Conservation (phyloP, 2,888 invertebrate species). For the Tenthredo amoena region DNA sequence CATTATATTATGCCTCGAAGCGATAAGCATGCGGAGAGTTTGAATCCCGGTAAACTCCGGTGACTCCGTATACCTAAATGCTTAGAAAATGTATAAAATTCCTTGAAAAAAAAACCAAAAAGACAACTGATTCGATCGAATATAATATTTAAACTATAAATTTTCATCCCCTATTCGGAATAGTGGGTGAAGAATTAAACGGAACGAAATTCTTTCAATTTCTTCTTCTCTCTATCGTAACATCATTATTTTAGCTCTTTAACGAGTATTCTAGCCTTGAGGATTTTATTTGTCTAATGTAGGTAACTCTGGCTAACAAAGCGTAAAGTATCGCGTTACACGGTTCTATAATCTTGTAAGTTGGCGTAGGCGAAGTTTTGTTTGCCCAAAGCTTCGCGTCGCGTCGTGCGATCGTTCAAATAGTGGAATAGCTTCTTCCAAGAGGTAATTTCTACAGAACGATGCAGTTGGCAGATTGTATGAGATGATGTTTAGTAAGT, state of each 20-base stretch:
- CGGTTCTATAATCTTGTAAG: slow-evolving; percentile 8
- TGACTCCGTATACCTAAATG: background rate
- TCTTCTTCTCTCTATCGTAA: too few species aligned
- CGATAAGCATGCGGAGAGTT: background rate
- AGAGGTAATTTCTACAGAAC: background rate
- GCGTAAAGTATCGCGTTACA: slow-evolving; percentile 1
- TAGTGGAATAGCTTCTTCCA: background rate
- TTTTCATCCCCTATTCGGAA: too few species aligned
- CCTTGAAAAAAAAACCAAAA: background rate
- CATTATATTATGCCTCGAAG: background rate
- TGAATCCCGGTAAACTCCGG: background rate
- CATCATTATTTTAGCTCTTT: background rate
- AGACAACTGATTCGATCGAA: background rate
- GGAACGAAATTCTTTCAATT: too few species aligned
- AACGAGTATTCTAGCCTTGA: background rate
- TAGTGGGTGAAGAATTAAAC: too few species aligned
- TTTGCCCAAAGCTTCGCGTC: background rate
- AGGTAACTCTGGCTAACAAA: slow-evolving; percentile 1
- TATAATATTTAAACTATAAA: background rate
- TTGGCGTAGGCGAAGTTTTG: background rate
- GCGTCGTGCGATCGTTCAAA: background rate
- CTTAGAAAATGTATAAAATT: background rate
- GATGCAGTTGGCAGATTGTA: background rate
- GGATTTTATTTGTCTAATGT: background rate
- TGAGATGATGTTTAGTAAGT: background rate